Evolutionary conservation across 2,797 vertebrate genomes (phyloP).

Genomic region (Microtus agrestis): DNA sequence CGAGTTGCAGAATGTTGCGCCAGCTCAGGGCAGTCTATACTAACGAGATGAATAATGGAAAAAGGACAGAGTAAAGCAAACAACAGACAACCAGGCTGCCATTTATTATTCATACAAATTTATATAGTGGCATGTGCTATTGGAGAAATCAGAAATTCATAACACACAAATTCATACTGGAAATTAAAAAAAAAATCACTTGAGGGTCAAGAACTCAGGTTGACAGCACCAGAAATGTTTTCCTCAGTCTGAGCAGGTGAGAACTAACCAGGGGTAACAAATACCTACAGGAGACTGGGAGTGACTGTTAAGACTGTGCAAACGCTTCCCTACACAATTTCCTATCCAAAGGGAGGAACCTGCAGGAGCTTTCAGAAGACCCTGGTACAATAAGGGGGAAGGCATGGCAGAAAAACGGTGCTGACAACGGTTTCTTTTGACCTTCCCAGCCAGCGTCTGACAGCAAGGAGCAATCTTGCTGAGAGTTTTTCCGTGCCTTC

Average conservation of each 20-base stretch:
- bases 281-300: constrained; percentile 7
- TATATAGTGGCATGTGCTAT: constrained; percentile 71
- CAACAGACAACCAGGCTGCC: constrained; percentile 71
- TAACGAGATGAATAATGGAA: constrained; percentile 40
- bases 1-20: neutral
- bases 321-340: constrained; percentile 14
- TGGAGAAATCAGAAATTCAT: constrained; percentile 77
- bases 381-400: neutral
- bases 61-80: constrained; percentile 57
- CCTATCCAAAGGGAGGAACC: neutral
- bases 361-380: neutral
- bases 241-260: constrained; percentile 63
- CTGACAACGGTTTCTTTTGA: constrained; percentile 32
- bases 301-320: neutral
- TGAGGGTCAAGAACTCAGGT: constrained; percentile 78
- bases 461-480: neutral
- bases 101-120: constrained; percentile 85
- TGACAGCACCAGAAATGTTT: constrained; percentile 81
- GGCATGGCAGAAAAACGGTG: constrained; percentile 12
- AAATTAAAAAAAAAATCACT: constrained; percentile 80
- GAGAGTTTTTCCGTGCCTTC: constrained; percentile 12
- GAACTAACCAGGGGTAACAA: constrained; percentile 12
- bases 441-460: neutral
- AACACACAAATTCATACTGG: constrained; percentile 73
- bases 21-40: neutral